A percentile compares a stretch with the other conserved stretches of the same genome.
Evolutionary conservation across 2,113 vertebrate species (phyloP).

Genomic region (Brachypteracias leptosomus): DNA sequence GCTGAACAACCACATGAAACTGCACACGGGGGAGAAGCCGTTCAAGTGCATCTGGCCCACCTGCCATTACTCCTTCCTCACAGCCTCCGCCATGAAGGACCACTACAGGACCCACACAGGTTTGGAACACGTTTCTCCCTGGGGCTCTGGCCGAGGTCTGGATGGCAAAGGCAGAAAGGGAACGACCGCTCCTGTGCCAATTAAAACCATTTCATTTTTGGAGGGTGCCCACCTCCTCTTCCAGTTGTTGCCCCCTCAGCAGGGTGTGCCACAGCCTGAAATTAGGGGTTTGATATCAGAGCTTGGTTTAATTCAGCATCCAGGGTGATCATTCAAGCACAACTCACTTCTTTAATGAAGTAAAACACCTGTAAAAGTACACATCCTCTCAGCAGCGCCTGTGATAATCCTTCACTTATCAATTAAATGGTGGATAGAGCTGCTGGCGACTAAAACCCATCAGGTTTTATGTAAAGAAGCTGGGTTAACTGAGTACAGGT

Average conservation of each 20-base stretch:
- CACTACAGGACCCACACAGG: constrained; percentile 98
- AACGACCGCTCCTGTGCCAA: not conserved
- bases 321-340: not conserved
- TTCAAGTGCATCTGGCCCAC: constrained; percentile 95
- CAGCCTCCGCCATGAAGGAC: constrained; percentile 96
- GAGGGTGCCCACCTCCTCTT: not conserved
- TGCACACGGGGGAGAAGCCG: constrained; percentile 96
- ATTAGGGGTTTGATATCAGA: not conserved
- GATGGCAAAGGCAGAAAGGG: not conserved
- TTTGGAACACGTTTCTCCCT: constrained; percentile 56
- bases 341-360: not conserved
- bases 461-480: not conserved
- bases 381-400: not conserved
- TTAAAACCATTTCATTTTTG: not conserved
- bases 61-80: constrained; percentile 98
- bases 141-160: fast-evolving
- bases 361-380: not conserved
- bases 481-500: not conserved
- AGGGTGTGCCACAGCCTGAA: not conserved
- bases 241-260: not conserved
- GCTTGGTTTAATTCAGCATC: not conserved
- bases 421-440: not conserved
- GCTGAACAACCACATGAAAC: constrained; percentile 98
- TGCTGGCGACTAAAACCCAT: not conserved
- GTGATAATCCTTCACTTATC: not conserved